Evolutionary conservation across 2,888 invertebrate genomes (phyloP).

Genomic region (Drosophila nigricruria): DNA sequence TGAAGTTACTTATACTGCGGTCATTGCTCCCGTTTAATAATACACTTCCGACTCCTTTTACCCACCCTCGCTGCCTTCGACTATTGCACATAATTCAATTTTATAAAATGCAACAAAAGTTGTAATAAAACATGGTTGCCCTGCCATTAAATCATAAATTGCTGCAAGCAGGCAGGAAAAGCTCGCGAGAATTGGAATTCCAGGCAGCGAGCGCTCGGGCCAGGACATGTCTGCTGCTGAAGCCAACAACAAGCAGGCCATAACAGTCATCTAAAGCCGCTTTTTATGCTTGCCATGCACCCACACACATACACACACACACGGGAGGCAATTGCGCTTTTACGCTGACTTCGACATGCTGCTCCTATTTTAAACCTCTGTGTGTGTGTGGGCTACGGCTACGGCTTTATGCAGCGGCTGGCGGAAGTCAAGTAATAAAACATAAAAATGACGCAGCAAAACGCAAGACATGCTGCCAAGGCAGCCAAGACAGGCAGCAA

Average conservation of each 20-base stretch:
- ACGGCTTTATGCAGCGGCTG: conserved; percentile 45
- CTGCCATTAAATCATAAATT: conserved; percentile 73
- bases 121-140: conserved; percentile 66
- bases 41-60: neutral
- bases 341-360: conserved; percentile 20
- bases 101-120: conserved; percentile 71
- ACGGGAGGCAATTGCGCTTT: conserved; percentile 41
- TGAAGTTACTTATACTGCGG: neutral
- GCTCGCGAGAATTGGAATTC: conserved; percentile 11
- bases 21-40: conserved; percentile 1
- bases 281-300: conserved; percentile 20
- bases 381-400: conserved; percentile 19
- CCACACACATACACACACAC: conserved; percentile 16
- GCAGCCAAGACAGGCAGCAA: conserved; percentile 5
- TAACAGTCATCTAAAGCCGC: conserved; percentile 41
- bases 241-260: conserved; percentile 7
- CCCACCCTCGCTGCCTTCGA: neutral
- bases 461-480: conserved; percentile 52
- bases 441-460: conserved; percentile 77
- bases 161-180: conserved; percentile 33
- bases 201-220: conserved; percentile 3
- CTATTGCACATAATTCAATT: conserved; percentile 67
- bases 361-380: conserved; percentile 18
- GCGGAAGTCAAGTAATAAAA: conserved; percentile 81
- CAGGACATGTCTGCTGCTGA: neutral